Evolutionary conservation across 2,113 vertebrate genomes (phyloP), one percentile per base, ranked within the genome.

Genomic region (Odontophorus gujanensis): DNA sequence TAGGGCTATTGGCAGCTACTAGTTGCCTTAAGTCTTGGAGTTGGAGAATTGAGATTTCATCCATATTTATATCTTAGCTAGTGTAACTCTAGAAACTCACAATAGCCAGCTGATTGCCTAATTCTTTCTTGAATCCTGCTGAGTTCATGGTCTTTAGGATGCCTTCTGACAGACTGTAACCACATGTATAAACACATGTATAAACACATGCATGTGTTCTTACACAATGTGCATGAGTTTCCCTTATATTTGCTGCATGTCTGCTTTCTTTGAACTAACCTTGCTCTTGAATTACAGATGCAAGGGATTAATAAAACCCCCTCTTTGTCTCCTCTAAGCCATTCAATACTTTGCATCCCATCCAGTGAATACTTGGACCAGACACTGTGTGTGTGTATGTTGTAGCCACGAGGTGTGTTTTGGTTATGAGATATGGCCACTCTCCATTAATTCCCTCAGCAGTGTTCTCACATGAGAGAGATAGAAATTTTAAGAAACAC

Each of bases 381-480:
- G 48, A 13, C 4, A 3, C 28, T 38, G 11, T 45, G 6, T 11
- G 11, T 63, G 7, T 48, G 9, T 59, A 48, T 36, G 34, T 36
- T 34, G 55, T n/a, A 51, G 38, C 28, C 47, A 20, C 32, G 34
- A 0, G 1, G 4, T 36, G 9, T 2, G 10, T 26, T 9, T 62
- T 47, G 20, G 13, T 50, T 13, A 8, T 38, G 53, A 63, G 21
- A 59, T 19, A 34, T 62, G 53, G 69, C 26, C 16, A 40, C 18
- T 63, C 36, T 71, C 20, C 47, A 34, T 32, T 74, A 22, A 58
- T 72, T 76, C 66, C 61, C 14, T 47, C 15, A 32, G 13, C 36
- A 77, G 5, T 53, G 45, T 76, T 71, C 42, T 65, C 2, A 1
- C 9, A 7, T 28, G 61, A 53, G 59, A 72, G 19, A 76, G 30